Conservation (phyloP, 2,113 vertebrate genomes). For the Anthoscopus minutus region DNA sequence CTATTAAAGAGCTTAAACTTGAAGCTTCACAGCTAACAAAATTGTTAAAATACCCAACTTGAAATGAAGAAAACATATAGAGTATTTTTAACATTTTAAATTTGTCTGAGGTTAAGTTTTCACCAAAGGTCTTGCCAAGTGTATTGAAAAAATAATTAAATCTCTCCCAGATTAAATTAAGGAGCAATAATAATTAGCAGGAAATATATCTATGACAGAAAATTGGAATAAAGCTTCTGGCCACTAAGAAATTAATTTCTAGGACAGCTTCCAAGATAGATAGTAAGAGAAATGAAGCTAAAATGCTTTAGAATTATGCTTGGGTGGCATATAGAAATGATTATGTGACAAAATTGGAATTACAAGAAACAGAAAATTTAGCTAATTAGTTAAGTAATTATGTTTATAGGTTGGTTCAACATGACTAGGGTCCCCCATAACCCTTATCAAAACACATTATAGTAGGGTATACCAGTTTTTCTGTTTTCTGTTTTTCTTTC, state of each 20-base stretch:
- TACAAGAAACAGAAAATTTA: background rate
- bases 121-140: background rate
- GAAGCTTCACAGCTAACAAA: background rate
- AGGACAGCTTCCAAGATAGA: background rate
- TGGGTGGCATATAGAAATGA: background rate
- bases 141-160: background rate
- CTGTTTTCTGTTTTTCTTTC: background rate
- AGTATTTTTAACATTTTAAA: background rate
- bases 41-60: background rate
- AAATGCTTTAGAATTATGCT: background rate
- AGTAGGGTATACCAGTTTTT: background rate
- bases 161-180: background rate
- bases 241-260: slow-evolving; percentile 1
- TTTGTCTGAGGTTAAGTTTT: background rate
- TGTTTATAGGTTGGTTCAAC: background rate
- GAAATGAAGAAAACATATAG: background rate
- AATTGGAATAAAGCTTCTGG: background rate
- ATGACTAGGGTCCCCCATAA: background rate
- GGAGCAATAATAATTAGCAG: background rate
- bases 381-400: background rate
- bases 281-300: background rate
- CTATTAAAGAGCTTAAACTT: background rate
- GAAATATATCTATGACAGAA: background rate
- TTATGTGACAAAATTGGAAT: background rate
- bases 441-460: background rate